phyloP scores from a whole-genome alignment of 2,113 vertebrate species.

The Candoia aspera region DNA sequence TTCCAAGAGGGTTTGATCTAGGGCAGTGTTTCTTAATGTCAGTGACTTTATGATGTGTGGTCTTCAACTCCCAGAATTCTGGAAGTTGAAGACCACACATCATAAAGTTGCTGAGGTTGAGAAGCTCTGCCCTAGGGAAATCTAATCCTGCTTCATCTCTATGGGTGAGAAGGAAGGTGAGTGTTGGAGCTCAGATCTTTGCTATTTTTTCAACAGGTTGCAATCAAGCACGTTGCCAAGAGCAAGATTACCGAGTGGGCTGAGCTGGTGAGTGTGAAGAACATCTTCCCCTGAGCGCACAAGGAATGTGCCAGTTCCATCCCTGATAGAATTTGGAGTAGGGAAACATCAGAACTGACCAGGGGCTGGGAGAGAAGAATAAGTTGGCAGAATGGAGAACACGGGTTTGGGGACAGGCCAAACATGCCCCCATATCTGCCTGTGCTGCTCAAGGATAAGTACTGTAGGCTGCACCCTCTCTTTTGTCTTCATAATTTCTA shows the following conservation, averaged over 20 bases:
- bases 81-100: too few species aligned
- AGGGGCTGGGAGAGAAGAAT: not conserved
- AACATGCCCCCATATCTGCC: not conserved
- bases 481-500: not conserved
- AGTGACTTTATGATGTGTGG: too few species aligned
- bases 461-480: not conserved
- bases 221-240: constrained; percentile 81
- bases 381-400: not conserved
- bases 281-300: not conserved
- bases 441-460: not conserved
- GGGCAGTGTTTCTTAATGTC: too few species aligned
- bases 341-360: not conserved
- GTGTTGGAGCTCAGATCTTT: not conserved
- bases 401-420: not conserved
- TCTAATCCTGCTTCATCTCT: not conserved
- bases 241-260: constrained; percentile 80
- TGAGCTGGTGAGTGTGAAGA: constrained; percentile 74
- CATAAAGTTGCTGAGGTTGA: too few species aligned
- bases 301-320: not conserved
- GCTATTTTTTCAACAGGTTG: constrained; percentile 72
- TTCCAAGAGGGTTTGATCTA: not conserved
- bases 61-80: too few species aligned
- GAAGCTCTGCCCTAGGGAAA: not conserved
- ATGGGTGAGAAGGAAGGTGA: not conserved
- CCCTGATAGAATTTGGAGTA: not conserved